Percentiles rank a stretch among this genome's conserved stretches.
phyloP scores from a whole-genome alignment of 2,797 vertebrate genomes.

The Myripristis murdjan region DNA sequence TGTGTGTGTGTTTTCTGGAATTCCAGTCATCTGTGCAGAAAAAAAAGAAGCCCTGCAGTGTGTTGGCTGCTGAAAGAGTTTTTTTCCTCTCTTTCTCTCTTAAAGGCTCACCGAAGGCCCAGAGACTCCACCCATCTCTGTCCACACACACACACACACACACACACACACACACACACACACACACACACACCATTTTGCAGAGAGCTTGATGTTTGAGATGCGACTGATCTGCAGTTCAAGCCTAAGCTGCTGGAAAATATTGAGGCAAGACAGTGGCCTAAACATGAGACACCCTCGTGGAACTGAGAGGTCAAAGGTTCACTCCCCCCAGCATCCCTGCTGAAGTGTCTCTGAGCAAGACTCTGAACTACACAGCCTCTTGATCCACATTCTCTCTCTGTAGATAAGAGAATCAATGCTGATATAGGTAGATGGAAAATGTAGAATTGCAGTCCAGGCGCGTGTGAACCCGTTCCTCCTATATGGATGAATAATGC shows the following conservation, averaged over 20 bases:
- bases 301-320: conserved; percentile 6
- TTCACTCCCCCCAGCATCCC: not conserved
- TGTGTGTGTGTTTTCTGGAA: conserved; percentile 34
- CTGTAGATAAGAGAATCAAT: no score
- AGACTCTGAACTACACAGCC: no score
- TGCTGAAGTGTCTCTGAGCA: no score
- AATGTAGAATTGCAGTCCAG: not conserved
- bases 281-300: not conserved
- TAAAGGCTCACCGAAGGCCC: conserved; percentile 6
- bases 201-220: no score
- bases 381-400: no score
- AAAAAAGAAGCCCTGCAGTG: not conserved
- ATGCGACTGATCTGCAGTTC: no score
- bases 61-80: not conserved
- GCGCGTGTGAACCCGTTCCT: not conserved
- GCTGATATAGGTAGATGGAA: no score
- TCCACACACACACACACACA: conserved; percentile 35
- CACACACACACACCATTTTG: conserved; percentile 22
- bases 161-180: conserved; percentile 25
- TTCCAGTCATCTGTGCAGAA: conserved; percentile 25
- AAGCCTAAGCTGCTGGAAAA: no score
- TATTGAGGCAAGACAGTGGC: no score
- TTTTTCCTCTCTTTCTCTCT: not conserved
- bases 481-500: not conserved
- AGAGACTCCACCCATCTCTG: conserved; percentile 66